Evolutionary conservation across 2,888 invertebrate species (phyloP).

Genomic region (Osmoderma eremita): DNA sequence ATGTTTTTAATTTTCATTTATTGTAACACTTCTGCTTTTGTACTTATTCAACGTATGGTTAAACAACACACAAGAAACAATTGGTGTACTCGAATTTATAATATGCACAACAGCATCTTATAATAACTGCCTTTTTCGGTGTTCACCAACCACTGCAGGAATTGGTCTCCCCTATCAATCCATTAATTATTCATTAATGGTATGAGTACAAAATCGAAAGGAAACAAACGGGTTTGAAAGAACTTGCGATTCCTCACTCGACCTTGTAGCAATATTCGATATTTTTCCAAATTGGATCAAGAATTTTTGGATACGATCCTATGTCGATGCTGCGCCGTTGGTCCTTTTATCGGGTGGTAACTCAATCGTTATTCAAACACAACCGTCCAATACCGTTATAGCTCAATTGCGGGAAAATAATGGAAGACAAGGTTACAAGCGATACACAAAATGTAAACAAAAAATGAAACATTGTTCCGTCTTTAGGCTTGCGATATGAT

Average conservation of each 20-base stretch:
- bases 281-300: conserved; percentile 9
- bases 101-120: no score
- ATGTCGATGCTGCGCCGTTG: neutral
- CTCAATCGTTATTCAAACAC: conserved; percentile 32
- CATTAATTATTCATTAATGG: conserved; percentile 27
- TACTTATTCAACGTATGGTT: no score
- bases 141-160: neutral
- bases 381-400: conserved; percentile 29
- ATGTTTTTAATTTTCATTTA: no score
- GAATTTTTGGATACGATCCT: neutral
- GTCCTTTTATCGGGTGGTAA: conserved; percentile 15
- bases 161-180: neutral
- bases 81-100: no score
- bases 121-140: neutral
- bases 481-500: no score
- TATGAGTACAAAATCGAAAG: conserved; percentile 5
- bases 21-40: no score
- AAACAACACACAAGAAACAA: conserved; percentile 19
- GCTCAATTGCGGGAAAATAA: conserved; percentile 36
- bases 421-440: conserved; percentile 12
- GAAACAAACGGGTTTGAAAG: neutral
- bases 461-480: conserved; percentile 20
- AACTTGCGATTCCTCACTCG: conserved; percentile 7
- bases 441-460: neutral
- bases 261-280: neutral